Evolutionary conservation across 2,888 invertebrate genomes (phyloP).

Genomic region (Eumerus sabulonum): DNA sequence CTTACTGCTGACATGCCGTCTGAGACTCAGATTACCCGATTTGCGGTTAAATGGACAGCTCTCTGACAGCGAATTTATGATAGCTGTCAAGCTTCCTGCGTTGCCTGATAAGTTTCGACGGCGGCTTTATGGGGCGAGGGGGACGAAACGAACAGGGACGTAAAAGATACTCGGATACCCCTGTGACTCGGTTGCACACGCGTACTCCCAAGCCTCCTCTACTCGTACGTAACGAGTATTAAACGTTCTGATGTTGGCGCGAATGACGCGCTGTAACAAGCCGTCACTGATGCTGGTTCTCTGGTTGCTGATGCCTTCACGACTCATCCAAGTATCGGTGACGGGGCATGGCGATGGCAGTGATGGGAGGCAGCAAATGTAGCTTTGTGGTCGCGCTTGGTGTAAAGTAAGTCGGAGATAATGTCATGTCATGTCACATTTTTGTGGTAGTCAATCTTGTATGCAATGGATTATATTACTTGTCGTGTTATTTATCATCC

Average conservation of each 20-base stretch:
- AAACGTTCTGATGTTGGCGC: too few species aligned
- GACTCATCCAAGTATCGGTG: conserved; percentile 25
- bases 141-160: conserved; percentile 49
- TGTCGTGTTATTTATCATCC: conserved; percentile 54
- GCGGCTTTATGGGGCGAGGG: conserved; percentile 4
- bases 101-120: conserved; percentile 42
- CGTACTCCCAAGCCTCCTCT: conserved; percentile 6
- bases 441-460: conserved; percentile 66
- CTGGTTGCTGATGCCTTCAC: neutral
- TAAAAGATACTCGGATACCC: conserved; percentile 52
- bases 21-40: conserved; percentile 70
- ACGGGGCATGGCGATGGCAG: conserved; percentile 29
- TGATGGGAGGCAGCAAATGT: conserved; percentile 41
- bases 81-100: conserved; percentile 69
- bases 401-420: conserved; percentile 61
- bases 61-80: conserved; percentile 70
- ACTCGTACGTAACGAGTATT: too few species aligned
- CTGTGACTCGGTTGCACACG: conserved; percentile 52
- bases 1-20: conserved; percentile 65
- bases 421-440: conserved; percentile 68
- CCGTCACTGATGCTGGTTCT: too few species aligned
- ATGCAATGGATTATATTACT: conserved; percentile 59
- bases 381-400: conserved; percentile 49
- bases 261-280: too few species aligned
- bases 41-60: conserved; percentile 70